A percentile compares a stretch with the other conserved stretches of the same genome.
These are phyloP conservation scores for Trematomus bernacchii DNA, from an alignment of 2,797 vertebrate species.

Conservation along the genomic window DNA sequence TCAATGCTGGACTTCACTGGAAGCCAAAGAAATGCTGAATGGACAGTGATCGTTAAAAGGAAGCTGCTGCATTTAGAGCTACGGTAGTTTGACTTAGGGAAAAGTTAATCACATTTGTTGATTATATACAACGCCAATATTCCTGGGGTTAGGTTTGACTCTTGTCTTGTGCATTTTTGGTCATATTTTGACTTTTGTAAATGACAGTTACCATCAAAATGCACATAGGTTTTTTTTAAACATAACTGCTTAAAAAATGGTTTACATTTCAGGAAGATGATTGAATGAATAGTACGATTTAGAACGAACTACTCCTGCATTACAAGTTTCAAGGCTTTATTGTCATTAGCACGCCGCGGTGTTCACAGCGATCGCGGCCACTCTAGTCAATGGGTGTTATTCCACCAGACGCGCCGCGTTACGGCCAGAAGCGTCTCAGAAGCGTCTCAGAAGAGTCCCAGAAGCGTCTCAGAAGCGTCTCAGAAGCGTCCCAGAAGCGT, in stretches of 20 bases:
- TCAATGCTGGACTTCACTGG: background rate
- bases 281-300: constrained; percentile 7
- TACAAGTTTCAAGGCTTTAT: background rate
- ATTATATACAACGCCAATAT: too few relatives aligned
- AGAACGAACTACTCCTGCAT: background rate
- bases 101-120: too few relatives aligned
- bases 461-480: too few relatives aligned
- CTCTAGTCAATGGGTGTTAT: too few relatives aligned
- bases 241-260: background rate
- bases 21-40: background rate
- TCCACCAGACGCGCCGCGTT: too few relatives aligned
- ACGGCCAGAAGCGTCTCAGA: too few relatives aligned
- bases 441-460: too few relatives aligned
- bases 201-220: background rate
- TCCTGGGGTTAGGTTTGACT: too few relatives aligned
- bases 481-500: too few relatives aligned
- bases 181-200: background rate
- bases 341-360: too few relatives aligned
- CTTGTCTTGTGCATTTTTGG: background rate
- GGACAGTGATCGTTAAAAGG: background rate
- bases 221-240: background rate
- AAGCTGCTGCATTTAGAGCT: background rate
- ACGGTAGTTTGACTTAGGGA: background rate
- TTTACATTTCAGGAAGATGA: background rate
- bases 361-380: too few relatives aligned